Evolutionary conservation across 2,113 vertebrate genomes (phyloP).

Genomic region (Coryphaenoides rupestris): DNA sequence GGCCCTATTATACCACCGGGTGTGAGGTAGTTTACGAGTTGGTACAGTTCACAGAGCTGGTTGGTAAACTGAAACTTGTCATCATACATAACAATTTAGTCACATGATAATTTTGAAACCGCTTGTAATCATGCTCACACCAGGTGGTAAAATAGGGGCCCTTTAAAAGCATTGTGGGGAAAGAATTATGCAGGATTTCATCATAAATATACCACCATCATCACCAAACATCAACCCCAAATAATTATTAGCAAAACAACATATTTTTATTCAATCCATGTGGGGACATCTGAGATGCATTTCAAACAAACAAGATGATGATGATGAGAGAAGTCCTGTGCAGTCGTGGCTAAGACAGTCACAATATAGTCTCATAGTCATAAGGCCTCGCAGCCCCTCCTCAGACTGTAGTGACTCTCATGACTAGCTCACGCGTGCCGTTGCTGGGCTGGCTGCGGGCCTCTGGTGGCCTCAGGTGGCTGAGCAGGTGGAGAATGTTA

Average conservation of each 20-base stretch:
- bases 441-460: conserved; percentile 77
- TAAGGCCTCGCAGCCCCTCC: conserved; percentile 45
- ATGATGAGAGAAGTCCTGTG: conserved; percentile 47
- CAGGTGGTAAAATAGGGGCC: too few relatives aligned
- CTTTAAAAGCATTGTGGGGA: too few relatives aligned
- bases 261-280: conserved; percentile 65
- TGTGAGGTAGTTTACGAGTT: too few relatives aligned
- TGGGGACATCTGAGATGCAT: conserved; percentile 64
- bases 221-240: conserved; percentile 8
- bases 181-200: too few relatives aligned
- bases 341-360: conserved; percentile 31
- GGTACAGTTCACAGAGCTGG: too few relatives aligned
- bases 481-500: conserved; percentile 95
- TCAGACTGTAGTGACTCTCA: conserved; percentile 84
- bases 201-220: too few relatives aligned
- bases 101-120: too few relatives aligned
- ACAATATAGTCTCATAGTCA: conserved; percentile 12
- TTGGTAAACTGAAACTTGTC: too few relatives aligned
- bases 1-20: too few relatives aligned
- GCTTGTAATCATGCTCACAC: too few relatives aligned
- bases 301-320: conserved; percentile 59
- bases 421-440: conserved; percentile 93
- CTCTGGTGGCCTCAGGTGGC: conserved; percentile 79
- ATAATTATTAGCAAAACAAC: conserved; percentile 32
- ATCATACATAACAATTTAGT: too few relatives aligned